Evolutionary conservation across 1,140 invertebrate species (phyloP).

Genomic region (Saxidomus purpurata): DNA sequence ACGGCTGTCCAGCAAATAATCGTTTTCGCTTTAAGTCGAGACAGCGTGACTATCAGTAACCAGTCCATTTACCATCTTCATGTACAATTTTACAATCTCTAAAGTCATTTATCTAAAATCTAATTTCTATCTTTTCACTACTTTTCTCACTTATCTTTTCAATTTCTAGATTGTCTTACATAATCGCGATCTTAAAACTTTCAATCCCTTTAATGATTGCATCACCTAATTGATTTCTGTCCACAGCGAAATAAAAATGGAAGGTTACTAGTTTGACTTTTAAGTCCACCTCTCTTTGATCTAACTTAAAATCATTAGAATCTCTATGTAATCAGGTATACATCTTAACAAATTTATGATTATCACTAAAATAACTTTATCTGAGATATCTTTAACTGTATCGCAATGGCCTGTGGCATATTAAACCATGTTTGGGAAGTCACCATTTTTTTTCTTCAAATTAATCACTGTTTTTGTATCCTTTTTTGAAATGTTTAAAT

Average conservation of each 20-base stretch:
- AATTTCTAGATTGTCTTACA: conserved; percentile 28
- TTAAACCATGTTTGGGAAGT: too few relatives aligned
- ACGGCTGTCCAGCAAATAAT: conserved; percentile 39
- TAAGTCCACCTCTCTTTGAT: conserved; percentile 40
- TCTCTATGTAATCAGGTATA: conserved; percentile 16
- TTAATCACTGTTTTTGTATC: too few relatives aligned
- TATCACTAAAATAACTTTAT: conserved; percentile 23
- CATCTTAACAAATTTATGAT: conserved; percentile 55
- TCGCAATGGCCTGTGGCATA: background rate
- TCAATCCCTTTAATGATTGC: conserved; percentile 52
- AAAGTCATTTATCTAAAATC: conserved; percentile 46
- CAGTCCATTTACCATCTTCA: background rate
- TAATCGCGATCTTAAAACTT: conserved; percentile 34
- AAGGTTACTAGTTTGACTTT: conserved; percentile 28
- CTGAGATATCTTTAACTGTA: background rate
- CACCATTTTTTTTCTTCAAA: too few relatives aligned
- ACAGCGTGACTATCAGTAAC: conserved; percentile 30
- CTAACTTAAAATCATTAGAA: conserved; percentile 33
- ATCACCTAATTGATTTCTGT: conserved; percentile 61
- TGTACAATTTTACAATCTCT: background rate
- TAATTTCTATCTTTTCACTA: conserved; percentile 15
- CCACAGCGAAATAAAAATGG: conserved; percentile 29
- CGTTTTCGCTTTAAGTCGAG: conserved; percentile 32
- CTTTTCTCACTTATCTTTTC: conserved; percentile 55
- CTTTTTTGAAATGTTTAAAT: too few relatives aligned